phyloP scores from a whole-genome alignment of 2,113 vertebrate species.

The Sialia sialis region DNA sequence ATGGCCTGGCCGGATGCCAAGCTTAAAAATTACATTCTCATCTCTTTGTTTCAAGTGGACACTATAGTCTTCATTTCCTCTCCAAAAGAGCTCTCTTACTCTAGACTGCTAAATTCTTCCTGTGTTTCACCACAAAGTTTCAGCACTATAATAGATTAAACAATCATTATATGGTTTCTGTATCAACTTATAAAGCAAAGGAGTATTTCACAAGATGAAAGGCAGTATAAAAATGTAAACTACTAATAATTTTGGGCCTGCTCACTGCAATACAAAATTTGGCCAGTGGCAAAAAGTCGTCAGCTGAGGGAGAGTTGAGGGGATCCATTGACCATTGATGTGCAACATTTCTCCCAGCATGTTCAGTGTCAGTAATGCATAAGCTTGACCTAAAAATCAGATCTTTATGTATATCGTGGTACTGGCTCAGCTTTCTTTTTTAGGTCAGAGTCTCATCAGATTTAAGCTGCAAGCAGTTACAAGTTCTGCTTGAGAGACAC shows the following conservation, averaged over 20 bases:
- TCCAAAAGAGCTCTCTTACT: not conserved
- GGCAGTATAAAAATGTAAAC: not conserved
- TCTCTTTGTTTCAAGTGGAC: not conserved
- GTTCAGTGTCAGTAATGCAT: not conserved
- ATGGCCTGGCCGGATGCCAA: not conserved
- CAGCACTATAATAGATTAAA: not conserved
- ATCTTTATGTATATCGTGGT: not conserved
- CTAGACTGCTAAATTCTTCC: not conserved
- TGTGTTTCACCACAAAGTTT: not conserved
- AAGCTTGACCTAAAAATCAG: slow-evolving; percentile 18
- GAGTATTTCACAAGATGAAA: slow-evolving; percentile 19
- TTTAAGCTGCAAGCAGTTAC: not conserved
- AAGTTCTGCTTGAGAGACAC: not conserved
- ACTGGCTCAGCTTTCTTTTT: not conserved
- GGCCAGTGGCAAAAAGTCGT: not conserved
- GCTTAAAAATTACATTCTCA: not conserved
- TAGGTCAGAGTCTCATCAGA: not conserved
- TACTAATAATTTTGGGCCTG: not conserved
- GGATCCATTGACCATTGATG: not conserved
- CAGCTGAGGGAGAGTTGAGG: not conserved
- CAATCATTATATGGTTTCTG: not conserved
- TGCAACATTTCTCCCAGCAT: not conserved
- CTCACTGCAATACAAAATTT: not conserved
- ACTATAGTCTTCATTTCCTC: not conserved
- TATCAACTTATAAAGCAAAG: not conserved